These are phyloP conservation scores for Meda fulgida DNA, from an alignment of 2,797 vertebrate genomes.

Conservation along the genomic window DNA sequence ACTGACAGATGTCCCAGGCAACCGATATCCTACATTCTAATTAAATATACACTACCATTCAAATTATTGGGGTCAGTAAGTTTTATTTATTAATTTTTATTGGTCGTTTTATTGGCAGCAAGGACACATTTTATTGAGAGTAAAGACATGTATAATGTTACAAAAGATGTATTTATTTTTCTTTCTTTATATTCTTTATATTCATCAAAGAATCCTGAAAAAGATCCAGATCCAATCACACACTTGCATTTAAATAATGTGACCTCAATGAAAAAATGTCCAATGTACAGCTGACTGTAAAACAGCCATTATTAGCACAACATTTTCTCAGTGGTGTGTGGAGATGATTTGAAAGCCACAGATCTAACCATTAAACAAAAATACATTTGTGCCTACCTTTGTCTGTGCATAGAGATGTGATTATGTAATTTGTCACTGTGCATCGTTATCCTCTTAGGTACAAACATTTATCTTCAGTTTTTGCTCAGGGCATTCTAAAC, in stretches of 20 bases:
- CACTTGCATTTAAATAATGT: background rate
- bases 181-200: background rate
- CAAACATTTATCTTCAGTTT: conserved; percentile 6
- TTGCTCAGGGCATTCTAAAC: conserved; percentile 18
- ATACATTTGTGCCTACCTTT: background rate
- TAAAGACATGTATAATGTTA: background rate
- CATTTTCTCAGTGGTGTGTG: background rate
- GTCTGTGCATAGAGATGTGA: background rate
- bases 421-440: conserved; percentile 31
- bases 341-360: conserved; percentile 9
- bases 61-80: background rate
- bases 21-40: background rate
- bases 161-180: background rate
- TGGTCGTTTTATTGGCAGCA: background rate
- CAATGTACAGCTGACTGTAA: background rate
- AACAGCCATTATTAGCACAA: background rate
- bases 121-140: background rate
- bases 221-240: too few relatives aligned
- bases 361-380: conserved; percentile 1
- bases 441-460: background rate
- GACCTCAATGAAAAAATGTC: background rate
- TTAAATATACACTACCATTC: background rate
- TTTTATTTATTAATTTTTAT: background rate
- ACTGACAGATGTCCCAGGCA: background rate
- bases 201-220: too few relatives aligned